phyloP scores from a whole-genome alignment of 2,797 vertebrate species.

The Diplodus puntazzo region DNA sequence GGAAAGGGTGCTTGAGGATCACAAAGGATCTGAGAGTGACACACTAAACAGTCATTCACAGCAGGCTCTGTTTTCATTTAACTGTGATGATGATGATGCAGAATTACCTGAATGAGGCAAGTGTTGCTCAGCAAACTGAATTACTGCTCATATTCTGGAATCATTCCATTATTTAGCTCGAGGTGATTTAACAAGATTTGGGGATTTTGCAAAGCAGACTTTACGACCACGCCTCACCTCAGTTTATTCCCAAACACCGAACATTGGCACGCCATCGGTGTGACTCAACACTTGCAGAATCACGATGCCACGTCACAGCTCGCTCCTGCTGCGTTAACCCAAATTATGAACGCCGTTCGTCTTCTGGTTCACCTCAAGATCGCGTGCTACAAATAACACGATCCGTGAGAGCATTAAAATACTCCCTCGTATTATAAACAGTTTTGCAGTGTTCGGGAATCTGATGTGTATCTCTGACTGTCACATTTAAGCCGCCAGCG shows the following conservation, averaged over 20 bases:
- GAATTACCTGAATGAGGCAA: neutral
- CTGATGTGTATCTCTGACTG: neutral
- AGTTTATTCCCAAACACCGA: neutral
- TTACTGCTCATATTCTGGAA: too few species aligned
- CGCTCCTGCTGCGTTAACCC: too few species aligned
- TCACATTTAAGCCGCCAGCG: neutral
- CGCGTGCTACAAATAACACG: too few species aligned
- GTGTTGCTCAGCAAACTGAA: neutral
- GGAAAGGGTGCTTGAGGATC: conserved; percentile 24
- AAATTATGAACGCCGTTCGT: neutral
- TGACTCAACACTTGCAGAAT: neutral
- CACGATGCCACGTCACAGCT: too few species aligned
- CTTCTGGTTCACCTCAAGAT: neutral
- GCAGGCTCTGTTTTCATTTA: conserved; percentile 27
- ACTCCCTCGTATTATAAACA: neutral
- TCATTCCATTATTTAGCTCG: too few species aligned
- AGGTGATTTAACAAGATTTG: too few species aligned
- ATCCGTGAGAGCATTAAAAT: neutral
- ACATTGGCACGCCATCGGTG: too few species aligned
- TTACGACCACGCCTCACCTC: too few species aligned
- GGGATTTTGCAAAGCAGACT: too few species aligned
- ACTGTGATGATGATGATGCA: neutral
- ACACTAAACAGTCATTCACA: conserved; percentile 25
- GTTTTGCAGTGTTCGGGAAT: neutral
- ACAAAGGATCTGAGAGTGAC: conserved; percentile 38